Evolutionary conservation across 2,888 invertebrate genomes (phyloP), one percentile per base, ranked within the genome.

Genomic region (Poecilus cupreus): DNA sequence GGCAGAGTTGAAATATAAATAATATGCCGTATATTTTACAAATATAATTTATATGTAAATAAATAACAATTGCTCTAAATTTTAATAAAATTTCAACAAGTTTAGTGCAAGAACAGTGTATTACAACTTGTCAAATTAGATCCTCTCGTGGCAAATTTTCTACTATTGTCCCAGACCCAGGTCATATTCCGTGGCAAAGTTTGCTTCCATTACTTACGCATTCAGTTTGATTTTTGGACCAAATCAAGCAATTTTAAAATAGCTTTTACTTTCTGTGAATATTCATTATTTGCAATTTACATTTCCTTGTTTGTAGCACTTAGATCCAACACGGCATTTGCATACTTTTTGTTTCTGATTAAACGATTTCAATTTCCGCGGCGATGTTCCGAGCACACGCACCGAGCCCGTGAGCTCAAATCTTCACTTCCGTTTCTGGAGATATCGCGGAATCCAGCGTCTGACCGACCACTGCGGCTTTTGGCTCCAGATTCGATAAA

Each of bases 301-400:
- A 68, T 68, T 37, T 68, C 39, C 39, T 26, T 60, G 60, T 60
- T 60, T 20, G 72, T 72, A 43, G 46, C 72, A 46, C 46, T 60
- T 70, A 70, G 39, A 18, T 37, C 37, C 18, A 32, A 70, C 70
- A 32, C 13, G 22, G 22, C 16, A 72, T 72, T 72, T 72, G 37
- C 72, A 39, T 70, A 39, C 39, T 46, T 72, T 70, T 43, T 70
- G 72, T 39, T 72, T 46, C 10, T 46, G 72, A 72, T 72, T 72
- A 72, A 72, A 72, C 72, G 72, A 43, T 72, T 72, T 46, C 72
- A 43, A 72, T 72, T 72, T 46, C 11, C 11, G 5, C 46, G 20
- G 11, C n/a, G 22, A 72, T 72, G 72, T 72, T 72, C 46, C 13
- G n/a, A 3, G n/a, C 43, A 0, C 43, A 43, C 43, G 43, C 43